A percentile compares a stretch with the other conserved stretches of the same genome.
phyloP scores from a whole-genome alignment of 2,113 vertebrate species.

The Peromyscus californicus region DNA sequence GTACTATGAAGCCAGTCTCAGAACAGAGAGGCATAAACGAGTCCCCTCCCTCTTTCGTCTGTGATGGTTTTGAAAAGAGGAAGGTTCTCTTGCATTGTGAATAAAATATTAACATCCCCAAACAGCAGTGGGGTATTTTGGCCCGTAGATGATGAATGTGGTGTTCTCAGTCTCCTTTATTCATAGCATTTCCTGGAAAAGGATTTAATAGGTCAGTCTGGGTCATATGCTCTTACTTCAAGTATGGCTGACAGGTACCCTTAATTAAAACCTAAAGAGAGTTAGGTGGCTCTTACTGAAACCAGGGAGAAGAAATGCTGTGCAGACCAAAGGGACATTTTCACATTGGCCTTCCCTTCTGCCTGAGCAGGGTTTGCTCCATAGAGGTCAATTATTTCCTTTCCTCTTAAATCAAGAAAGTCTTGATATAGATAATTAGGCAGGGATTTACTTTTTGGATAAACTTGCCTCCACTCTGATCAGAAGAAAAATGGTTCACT shows the following conservation, averaged over 20 bases:
- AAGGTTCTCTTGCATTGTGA: background rate
- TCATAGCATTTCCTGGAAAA: background rate
- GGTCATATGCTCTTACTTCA: background rate
- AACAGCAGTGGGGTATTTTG: background rate
- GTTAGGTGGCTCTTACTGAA: background rate
- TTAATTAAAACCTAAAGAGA: background rate
- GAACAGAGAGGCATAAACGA: background rate
- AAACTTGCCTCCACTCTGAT: slow-evolving; percentile 18
- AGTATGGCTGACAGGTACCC: background rate
- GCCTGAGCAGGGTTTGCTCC: background rate
- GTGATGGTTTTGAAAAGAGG: background rate
- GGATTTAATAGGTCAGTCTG: background rate
- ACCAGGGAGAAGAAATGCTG: background rate
- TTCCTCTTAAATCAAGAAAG: slow-evolving; percentile 8
- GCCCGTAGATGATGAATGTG: background rate
- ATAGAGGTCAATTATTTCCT: background rate
- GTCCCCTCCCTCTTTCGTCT: background rate
- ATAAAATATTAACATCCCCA: background rate
- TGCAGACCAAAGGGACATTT: background rate
- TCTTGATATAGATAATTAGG: background rate
- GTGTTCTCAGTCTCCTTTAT: background rate
- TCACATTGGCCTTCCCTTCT: background rate
- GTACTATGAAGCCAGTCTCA: background rate
- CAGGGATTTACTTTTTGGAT: slow-evolving; percentile 35
- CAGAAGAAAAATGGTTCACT: background rate